Evolutionary conservation across 2,113 vertebrate genomes (phyloP), one percentile per base, ranked within the genome.

Genomic region (Tretioscincus oriximinensis): DNA sequence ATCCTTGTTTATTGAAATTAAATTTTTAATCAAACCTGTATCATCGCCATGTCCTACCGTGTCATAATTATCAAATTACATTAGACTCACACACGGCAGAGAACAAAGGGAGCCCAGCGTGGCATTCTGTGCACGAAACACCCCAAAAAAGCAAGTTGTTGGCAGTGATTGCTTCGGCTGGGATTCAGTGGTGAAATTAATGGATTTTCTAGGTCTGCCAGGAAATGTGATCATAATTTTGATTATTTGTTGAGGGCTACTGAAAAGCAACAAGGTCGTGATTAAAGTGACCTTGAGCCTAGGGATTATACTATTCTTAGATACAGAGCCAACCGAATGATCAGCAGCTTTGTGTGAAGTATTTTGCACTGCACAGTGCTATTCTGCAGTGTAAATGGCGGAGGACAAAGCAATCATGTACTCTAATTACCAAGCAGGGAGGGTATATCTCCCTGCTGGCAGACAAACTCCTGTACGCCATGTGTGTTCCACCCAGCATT

Each of bases 11-110:
- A 86, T 81, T 87, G 70, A 82, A 91, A 84, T 91, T 84, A 86
- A 3, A 0, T 86, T 91, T 91, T 91, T 93, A 93, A 93, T 95
- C 92, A 93, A 86, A 92, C 86, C 84, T 85, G 5, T 90, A 87
- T 90, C 90, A 86, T 84, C 84, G 74, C 83, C 47, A 22, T 80
- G 71, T 72, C 83, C 82, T 82, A 77, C 87, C 88, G 2, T 84
- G 84, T 88, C 92, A 86, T 76, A 90, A 91, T 94, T 92, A 92
- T 93, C 87, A 85, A 90, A 89, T 93, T 91, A 90, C 84, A 81
- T 92, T 87, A 77, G 86, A 86, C 90, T 89, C 77, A 51, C 81
- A 88, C 84, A 82, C 84, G 81, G 60, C 49, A 73, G 76, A 10
- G 51, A 89, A 54, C 65, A 83, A 81, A 71, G 61, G 76, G 84